phyloP scores from a whole-genome alignment of 2,113 vertebrate species.

The Lepisosteus oculatus region DNA sequence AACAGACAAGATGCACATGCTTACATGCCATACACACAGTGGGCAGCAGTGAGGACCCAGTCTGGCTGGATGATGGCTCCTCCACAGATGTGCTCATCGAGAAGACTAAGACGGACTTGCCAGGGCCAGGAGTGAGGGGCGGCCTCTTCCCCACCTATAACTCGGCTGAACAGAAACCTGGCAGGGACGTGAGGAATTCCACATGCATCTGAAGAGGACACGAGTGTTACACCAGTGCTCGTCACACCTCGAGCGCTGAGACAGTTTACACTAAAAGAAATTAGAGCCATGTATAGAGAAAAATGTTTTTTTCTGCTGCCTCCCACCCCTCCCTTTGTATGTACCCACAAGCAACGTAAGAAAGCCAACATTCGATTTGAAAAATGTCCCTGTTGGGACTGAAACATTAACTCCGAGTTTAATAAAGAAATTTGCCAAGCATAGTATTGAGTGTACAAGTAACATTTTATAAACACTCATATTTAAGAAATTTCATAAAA shows the following conservation, averaged over 20 bases:
- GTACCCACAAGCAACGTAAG: no score
- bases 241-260: background rate
- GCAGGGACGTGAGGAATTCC: constrained; percentile 36
- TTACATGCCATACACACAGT: constrained; percentile 47
- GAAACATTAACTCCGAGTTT: no score
- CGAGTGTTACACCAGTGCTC: background rate
- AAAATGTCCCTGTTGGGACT: no score
- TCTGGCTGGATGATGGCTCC: constrained; percentile 45
- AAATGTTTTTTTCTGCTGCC: no score
- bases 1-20: constrained; percentile 1
- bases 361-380: no score
- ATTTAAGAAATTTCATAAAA: no score
- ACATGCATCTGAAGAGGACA: constrained; percentile 32
- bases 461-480: no score
- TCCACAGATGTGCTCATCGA: constrained; percentile 43
- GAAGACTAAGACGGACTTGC: constrained; percentile 49
- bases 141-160: constrained; percentile 47
- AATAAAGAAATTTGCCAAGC: no score
- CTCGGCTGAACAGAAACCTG: constrained; percentile 37
- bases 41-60: constrained; percentile 54
- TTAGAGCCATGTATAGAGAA: no score
- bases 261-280: no score
- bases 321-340: no score
- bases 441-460: no score
- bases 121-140: constrained; percentile 49